Base-by-base conservation (phyloP, 2,888 invertebrate genomes). In the Limnephilus auricula region DNA sequence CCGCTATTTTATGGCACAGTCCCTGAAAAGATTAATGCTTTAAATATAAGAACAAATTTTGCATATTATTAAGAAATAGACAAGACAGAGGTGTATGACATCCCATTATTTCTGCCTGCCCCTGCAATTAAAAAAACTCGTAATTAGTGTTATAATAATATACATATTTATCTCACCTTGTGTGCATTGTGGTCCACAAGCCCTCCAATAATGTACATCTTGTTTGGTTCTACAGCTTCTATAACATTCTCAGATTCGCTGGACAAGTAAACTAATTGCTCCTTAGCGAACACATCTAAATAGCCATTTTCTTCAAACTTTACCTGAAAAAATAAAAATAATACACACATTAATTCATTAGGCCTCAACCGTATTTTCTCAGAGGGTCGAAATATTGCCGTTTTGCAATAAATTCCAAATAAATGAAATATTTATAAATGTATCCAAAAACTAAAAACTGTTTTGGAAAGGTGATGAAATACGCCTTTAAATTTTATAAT, bases 121-220 rank as follows among this genome's bases (percentile, higher is more conserved):
- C 6, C 25, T 65, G 65, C 9, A n/a, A 65, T 9, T 25, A n/a
- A 25, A 65, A 9, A 9, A 65, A 0, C 25, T 6, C 18, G 25
- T 65, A 25, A 18, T 65, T 65, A 65, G 15, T 25, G 18, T 40
- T 40, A 12, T 40, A 79, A 78, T 82, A 34, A 30, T 78, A 88
- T 40, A 78, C n/a, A n/a, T 40, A 89, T 45, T 89, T 25, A n/a
- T 25, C 93, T 93, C 94, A 97, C 98, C 96, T 99, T 99, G 93
- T 99, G 98, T 93, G 98, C 97, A 95, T 99, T 99, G 94, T 99
- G 99, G 95, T 99, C 99, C 0, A 99, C 99, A 84, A 99, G 95
- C 40, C 99, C 99, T 80, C 99, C 99, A 94, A 99, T 99, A 89
- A 99, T 97, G 94, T 99, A 99, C 85, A 97, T 97, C 94, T 97